Conservation (phyloP, 2,888 invertebrate species). For the Lasius fuliginosus region DNA sequence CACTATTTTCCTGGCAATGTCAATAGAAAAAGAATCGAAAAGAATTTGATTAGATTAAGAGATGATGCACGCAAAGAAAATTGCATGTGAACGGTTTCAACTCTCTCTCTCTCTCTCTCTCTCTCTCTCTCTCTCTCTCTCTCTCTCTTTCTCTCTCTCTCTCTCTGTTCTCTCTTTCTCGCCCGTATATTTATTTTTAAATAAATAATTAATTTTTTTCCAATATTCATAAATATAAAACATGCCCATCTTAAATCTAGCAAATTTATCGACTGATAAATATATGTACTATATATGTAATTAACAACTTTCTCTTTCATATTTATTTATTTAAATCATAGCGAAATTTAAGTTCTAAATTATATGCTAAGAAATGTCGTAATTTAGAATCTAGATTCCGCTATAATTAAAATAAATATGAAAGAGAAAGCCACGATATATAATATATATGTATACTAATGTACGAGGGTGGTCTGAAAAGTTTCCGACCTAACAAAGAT, state of each 20-base stretch:
- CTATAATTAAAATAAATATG: neutral
- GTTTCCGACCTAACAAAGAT: too few species aligned
- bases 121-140: too few species aligned
- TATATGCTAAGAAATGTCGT: neutral
- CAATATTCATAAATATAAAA: neutral
- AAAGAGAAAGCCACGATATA: neutral
- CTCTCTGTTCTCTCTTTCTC: neutral
- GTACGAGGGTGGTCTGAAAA: too few species aligned
- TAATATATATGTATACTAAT: too few species aligned
- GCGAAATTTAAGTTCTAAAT: neutral
- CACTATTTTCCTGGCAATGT: neutral
- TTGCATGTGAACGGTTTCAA: neutral
- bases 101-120: neutral
- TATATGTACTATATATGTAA: slow-evolving; percentile 20
- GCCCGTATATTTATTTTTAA: neutral
- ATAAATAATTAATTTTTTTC: neutral
- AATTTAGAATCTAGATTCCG: neutral
- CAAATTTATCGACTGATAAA: slow-evolving; percentile 44
- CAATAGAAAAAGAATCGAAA: neutral
- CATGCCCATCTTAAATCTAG: neutral
- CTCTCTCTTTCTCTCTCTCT: neutral
- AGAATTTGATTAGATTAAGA: neutral
- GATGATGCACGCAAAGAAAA: neutral
- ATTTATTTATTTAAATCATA: neutral
- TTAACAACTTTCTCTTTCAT: slow-evolving; percentile 42